These are phyloP conservation scores for Urocitellus parryii DNA, from an alignment of 2,113 vertebrate species.

Conservation along the genomic window DNA sequence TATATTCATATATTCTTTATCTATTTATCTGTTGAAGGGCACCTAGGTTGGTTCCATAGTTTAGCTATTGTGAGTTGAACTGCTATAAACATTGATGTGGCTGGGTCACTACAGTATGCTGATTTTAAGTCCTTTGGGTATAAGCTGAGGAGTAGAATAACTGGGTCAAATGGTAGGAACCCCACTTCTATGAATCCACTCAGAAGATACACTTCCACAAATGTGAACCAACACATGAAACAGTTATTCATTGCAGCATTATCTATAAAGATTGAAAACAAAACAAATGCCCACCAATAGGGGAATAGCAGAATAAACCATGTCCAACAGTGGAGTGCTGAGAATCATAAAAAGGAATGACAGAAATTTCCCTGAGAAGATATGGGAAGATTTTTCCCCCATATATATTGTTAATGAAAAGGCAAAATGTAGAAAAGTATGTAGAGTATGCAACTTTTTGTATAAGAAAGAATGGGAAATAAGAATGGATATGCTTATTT, in stretches of 20 bases:
- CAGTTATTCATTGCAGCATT: not conserved
- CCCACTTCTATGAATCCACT: not conserved
- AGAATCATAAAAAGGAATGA: not conserved
- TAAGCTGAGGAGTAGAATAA: too few relatives aligned
- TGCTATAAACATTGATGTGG: too few relatives aligned
- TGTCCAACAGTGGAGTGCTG: not conserved
- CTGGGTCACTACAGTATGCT: too few relatives aligned
- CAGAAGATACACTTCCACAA: not conserved
- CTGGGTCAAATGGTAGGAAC: not conserved
- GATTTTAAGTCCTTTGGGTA: too few relatives aligned
- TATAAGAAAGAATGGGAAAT: not conserved
- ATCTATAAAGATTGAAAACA: not conserved
- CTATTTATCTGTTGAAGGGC: too few relatives aligned
- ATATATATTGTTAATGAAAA: not conserved
- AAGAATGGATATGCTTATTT: not conserved
- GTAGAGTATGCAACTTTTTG: not conserved
- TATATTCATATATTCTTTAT: too few relatives aligned
- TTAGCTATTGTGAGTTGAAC: too few relatives aligned
- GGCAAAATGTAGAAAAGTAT: not conserved
- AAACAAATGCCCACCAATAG: not conserved
- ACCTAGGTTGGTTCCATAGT: too few relatives aligned
- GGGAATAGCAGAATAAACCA: not conserved
- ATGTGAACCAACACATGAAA: not conserved
- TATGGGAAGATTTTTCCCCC: not conserved
- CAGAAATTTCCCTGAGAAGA: not conserved